Base-by-base conservation (phyloP, 2,888 invertebrate genomes). In the Cartodere bifasciata region DNA sequence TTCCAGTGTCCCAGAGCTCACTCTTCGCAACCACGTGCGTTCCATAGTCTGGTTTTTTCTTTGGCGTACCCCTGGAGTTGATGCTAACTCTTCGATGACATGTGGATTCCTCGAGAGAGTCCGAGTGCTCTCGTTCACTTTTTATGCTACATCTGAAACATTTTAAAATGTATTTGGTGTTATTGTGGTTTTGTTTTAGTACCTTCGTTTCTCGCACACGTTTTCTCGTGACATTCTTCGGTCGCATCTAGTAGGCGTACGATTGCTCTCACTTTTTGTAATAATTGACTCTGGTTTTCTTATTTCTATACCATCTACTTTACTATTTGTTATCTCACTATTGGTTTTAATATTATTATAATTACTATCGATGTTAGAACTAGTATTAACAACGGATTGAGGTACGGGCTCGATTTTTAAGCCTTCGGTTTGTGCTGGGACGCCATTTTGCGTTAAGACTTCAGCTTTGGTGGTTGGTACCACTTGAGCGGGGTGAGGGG, bases 1-100 rank as follows among this genome's bases (percentile, higher is more conserved):
- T 57, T 2, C 60, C 60, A 0, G 60, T 62, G 36, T 62, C 60
- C 62, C 62, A 62, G n/a, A 62, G 40, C 37, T 62, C 62, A 31
- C 60, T 60, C 41, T 62, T 62, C 1, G 60, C 52, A 9, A 62
- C 62, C 4, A 62, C 54, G 40, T 62, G 61, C 3, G 58, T 58
- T 3, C 57, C 58, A 24, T 50, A 55, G 13, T 60, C 58, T 4
- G 45, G 28, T 46, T 70, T 70, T 47, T 57, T 70, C 65, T 52
- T 69, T 1, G 58, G 58, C 3, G 58, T 57, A 10, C 49, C 49
- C 28, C 51, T 43, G 29, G 46, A 50, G 23, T 46, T 48, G 10
- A 55, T 45, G 35, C 52, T 55, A 3, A 53, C 53, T 13, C 56
- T 44, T 23, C 58, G 41, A 23, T 49, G 48, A 28, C 49, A 48